phyloP scores from a whole-genome alignment of 2,113 vertebrate genomes.

The Xiphophorus couchianus region DNA sequence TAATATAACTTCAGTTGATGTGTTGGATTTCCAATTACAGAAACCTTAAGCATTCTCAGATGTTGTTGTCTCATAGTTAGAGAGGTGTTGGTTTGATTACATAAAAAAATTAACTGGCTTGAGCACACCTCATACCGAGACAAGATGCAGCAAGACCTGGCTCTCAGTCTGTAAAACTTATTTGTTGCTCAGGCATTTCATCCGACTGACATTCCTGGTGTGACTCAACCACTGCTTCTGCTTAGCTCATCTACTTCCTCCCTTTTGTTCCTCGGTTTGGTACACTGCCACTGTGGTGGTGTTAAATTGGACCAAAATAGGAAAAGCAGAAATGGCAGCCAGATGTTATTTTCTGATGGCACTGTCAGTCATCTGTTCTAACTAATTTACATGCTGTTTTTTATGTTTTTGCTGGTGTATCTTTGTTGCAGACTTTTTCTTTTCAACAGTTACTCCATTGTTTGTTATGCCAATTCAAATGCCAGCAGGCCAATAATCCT shows the following conservation, averaged over 20 bases:
- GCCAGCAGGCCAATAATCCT: background rate
- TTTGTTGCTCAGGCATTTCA: conserved; percentile 30
- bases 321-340: background rate
- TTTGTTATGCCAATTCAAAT: background rate
- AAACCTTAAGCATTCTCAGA: background rate
- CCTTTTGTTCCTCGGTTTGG: conserved; percentile 37
- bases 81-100: conserved; percentile 32
- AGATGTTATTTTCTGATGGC: background rate
- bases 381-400: background rate
- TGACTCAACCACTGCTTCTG: conserved; percentile 62
- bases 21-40: background rate
- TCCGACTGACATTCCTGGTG: conserved; percentile 52
- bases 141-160: conserved; percentile 59
- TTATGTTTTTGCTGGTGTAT: background rate
- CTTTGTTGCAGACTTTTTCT: background rate
- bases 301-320: background rate
- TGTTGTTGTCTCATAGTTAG: background rate
- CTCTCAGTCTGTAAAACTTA: conserved; percentile 6
- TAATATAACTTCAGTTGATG: background rate
- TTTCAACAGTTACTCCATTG: background rate
- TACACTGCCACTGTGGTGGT: conserved; percentile 1
- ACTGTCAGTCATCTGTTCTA: too few species aligned
- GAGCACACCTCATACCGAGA: conserved; percentile 36
- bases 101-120: conserved; percentile 1
- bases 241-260: conserved; percentile 53